Evolutionary conservation across 1,140 invertebrate genomes (phyloP).

Genomic region (Rhagoletis zephyria): DNA sequence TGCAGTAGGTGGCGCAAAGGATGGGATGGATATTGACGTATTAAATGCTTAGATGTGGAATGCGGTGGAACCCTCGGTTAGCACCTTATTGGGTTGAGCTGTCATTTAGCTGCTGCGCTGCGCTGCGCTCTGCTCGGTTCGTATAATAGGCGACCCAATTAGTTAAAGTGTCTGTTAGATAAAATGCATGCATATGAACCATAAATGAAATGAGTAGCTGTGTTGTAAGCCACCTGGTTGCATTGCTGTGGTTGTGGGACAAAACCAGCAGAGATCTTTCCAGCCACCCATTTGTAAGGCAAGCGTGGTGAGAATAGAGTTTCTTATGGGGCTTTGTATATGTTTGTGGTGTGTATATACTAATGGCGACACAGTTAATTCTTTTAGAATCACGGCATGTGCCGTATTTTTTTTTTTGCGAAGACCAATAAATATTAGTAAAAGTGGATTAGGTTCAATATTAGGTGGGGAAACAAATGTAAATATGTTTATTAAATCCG

Average conservation of each 20-base stretch:
- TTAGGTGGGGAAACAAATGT: too few relatives aligned
- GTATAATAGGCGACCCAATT: constrained; percentile 56
- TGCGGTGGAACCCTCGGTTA: neutral
- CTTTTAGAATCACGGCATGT: neutral
- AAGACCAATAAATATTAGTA: too few relatives aligned
- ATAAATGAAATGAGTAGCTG: constrained; percentile 44
- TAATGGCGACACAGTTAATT: neutral
- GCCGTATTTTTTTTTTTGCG: too few relatives aligned
- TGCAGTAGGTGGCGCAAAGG: neutral
- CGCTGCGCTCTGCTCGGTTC: constrained; percentile 15
- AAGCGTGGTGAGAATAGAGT: neutral
- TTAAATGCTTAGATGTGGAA: neutral
- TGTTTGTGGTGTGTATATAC: neutral
- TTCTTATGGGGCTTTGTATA: too few relatives aligned
- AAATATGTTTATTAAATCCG: too few relatives aligned
- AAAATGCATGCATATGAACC: constrained; percentile 55
- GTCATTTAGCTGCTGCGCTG: constrained; percentile 26
- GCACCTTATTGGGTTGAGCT: constrained; percentile 9
- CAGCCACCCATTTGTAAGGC: neutral
- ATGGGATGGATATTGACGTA: neutral
- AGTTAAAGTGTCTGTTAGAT: constrained; percentile 51
- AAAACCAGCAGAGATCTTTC: neutral
- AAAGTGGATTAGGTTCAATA: too few relatives aligned
- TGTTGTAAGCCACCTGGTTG: neutral
- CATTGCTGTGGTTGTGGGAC: neutral